Evolutionary conservation across 2,888 invertebrate genomes (phyloP), one percentile per base, ranked within the genome.

Genomic region (Phengaris alcon): DNA sequence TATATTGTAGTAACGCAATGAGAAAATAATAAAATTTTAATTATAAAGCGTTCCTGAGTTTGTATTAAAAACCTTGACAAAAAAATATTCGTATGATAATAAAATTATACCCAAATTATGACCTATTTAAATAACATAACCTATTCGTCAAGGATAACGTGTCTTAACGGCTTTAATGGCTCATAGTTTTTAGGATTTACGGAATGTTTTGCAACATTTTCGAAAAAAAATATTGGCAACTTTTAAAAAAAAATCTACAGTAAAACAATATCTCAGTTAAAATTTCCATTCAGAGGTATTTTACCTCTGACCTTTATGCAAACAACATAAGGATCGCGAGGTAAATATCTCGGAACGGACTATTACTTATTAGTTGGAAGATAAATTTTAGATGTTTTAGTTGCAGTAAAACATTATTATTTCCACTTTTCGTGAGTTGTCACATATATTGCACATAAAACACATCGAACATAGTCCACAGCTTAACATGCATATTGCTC

Each of bases 71-170:
- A 22, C 59, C 10, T 59, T 59, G 10, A 59, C 22, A 22, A 59
- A 55, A 55, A 59, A 59, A 9, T 9, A 22, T 22, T 22, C 15
- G 3, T 59, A 22, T 22, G 4, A 59, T 59, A 59, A 59, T 59
- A 22, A 22, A 22, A 59, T 59, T 59, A 22, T 46, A 15, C n/a
- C 10, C 0, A 72, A 52, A 51, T 70, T 72, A 72, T 54, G 13
- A 52, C 35, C 35, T 22, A 72, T 72, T 72, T 54, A 52, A 52
- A 72, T 72, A 52, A 72, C 54, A 35, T 52, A 70, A 72, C 72
- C 72, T 72, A 72, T 52, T 72, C 22, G 22, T 13, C 22, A 72
- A 72, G 72, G 72, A 72, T 44, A 72, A 54, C 72, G 2, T 52
- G 72, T 72, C n/a, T 15, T 13, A 35, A 7, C 72, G 54, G 12